Evolutionary conservation across 1,140 invertebrate species (phyloP), one percentile per base, ranked within the genome.

Genomic region (Batillaria attramentaria): DNA sequence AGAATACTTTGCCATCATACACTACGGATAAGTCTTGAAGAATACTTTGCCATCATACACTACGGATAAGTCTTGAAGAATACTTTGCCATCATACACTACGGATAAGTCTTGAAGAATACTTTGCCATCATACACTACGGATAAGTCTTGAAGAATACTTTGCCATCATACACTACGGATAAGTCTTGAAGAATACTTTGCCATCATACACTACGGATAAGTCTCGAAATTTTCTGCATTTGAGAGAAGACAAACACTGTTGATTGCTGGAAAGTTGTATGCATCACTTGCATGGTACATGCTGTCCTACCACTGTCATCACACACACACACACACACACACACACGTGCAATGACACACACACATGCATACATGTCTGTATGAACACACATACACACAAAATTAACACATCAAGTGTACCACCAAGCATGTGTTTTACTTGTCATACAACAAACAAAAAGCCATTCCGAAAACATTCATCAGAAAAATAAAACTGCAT

Each of bases 291-390:
- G n/a, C n/a, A n/a, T n/a, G n/a, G n/a, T n/a, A n/a, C n/a, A n/a
- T n/a, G n/a, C n/a, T n/a, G n/a, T n/a, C n/a, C n/a, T n/a, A n/a
- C n/a, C n/a, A n/a, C n/a, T n/a, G n/a, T n/a, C n/a, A n/a, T n/a
- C 62, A 66, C 62, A 35, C 62, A 66, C 33, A 35, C 33, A 35
- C 28, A 28, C 62, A 66, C 62, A 28, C 62, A 66, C 62, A 28
- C 62, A 66, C 62, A 13, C 62, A 33, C 62, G 4, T n/a, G 18
- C 39, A 24, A 18, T 3, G 20, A 24, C 10, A 69, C 39, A 24
- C 66, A 41, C 66, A 42, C 66, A 69, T 31, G 31, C 6, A 60
- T 31, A 60, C 57, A n/a, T 31, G 24, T 31, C 24, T 31, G 24
- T 31, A 60, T 31, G 24, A 20, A 60, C 57, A 60, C 57, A 60